Evolutionary conservation across 2,113 vertebrate species (phyloP).

Genomic region (Bufo gargarizans): DNA sequence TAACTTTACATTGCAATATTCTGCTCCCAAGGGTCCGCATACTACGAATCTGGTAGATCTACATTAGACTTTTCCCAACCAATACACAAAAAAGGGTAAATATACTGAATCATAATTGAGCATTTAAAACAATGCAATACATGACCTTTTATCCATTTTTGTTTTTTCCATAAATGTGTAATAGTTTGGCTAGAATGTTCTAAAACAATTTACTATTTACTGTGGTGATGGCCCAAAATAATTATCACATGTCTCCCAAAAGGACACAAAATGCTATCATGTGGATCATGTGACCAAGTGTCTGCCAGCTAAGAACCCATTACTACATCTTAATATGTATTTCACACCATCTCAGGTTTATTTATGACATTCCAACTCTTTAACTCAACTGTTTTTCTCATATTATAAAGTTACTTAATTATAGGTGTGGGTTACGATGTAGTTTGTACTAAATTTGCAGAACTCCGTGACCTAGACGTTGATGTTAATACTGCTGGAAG

Average conservation of each 20-base stretch:
- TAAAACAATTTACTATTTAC: background rate
- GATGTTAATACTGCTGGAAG: background rate
- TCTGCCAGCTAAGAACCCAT: slow-evolving; percentile 7
- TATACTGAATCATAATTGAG: background rate
- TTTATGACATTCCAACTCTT: slow-evolving; percentile 5
- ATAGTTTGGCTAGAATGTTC: background rate
- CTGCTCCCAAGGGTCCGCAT: too few relatives aligned
- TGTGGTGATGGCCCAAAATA: background rate
- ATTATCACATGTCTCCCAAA: background rate
- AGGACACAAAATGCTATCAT: background rate
- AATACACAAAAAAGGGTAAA: background rate
- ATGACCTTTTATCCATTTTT: background rate
- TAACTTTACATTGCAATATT: too few relatives aligned
- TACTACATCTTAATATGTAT: background rate
- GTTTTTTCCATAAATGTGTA: background rate
- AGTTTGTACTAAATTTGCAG: background rate
- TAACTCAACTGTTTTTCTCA: slow-evolving; percentile 12
- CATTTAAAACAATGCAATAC: background rate
- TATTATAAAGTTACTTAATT: slow-evolving; percentile 20
- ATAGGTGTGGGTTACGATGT: slow-evolving; percentile 25
- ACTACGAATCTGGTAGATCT: too few relatives aligned
- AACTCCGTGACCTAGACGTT: background rate
- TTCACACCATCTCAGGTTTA: slow-evolving; percentile 22
- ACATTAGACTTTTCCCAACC: background rate
- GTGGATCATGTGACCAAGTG: background rate